These are phyloP conservation scores for Orchesella flavescens DNA, from an alignment of 2,888 invertebrate species.

Conservation along the genomic window DNA sequence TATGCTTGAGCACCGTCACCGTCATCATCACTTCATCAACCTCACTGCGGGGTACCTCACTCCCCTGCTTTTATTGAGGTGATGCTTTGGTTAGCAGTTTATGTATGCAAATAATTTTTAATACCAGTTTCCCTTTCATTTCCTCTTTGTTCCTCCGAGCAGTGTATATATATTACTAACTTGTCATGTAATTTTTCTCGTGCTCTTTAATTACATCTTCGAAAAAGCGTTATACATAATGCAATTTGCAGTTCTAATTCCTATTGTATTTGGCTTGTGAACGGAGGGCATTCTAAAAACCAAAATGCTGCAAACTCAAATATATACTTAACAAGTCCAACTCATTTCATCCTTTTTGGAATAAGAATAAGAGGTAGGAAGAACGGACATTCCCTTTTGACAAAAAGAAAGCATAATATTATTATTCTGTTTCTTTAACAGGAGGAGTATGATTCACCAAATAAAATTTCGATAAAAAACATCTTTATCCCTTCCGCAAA, in stretches of 20 bases:
- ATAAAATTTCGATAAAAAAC: neutral
- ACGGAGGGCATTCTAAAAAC: neutral
- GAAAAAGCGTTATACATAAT: constrained; percentile 5
- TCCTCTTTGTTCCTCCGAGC: constrained; percentile 1
- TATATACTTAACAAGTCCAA: neutral
- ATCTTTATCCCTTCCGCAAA: neutral
- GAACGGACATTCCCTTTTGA: neutral
- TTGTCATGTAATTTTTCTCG: constrained; percentile 21
- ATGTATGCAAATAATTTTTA: constrained; percentile 26
- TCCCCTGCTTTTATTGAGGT: constrained; percentile 18
- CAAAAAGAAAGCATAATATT: constrained; percentile 8
- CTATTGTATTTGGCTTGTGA: no score
- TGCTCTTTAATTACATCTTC: constrained; percentile 37
- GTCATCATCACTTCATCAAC: neutral
- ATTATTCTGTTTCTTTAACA: neutral
- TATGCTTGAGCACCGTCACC: neutral
- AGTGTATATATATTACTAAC: neutral
- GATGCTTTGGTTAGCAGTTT: constrained; percentile 10
- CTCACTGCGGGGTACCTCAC: constrained; percentile 27
- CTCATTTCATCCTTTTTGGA: neutral
- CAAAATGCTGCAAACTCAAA: neutral
- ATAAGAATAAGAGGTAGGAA: neutral
- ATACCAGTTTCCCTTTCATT: constrained; percentile 33
- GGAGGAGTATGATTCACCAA: neutral
- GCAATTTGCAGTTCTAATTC: neutral